Evolutionary conservation across 2,113 vertebrate species (phyloP).

Genomic region (Cricetomys ansorgei): DNA sequence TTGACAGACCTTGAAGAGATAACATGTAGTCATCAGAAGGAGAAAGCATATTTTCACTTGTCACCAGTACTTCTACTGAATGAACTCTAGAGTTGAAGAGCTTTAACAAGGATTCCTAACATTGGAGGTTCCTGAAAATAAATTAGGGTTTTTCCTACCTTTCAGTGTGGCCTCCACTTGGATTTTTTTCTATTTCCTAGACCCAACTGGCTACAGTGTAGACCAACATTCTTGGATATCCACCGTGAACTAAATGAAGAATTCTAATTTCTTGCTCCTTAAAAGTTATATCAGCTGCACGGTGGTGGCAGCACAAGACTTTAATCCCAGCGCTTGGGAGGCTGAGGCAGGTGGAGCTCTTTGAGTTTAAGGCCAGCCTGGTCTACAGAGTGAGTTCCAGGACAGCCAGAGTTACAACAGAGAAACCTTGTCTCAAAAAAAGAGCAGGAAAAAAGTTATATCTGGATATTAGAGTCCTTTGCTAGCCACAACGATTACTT

Average conservation of each 20-base stretch:
- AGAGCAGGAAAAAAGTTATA: too few species aligned
- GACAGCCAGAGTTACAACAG: too few species aligned
- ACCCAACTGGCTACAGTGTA: not conserved
- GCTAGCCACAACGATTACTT: not conserved
- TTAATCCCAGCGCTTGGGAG: too few species aligned
- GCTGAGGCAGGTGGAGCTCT: too few species aligned
- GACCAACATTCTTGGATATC: not conserved
- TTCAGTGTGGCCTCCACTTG: not conserved
- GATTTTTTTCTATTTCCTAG: not conserved
- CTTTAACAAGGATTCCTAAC: not conserved
- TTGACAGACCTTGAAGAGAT: not conserved
- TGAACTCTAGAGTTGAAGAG: not conserved
- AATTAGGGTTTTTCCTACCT: not conserved
- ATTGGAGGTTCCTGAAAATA: not conserved
- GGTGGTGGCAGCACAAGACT: too few species aligned
- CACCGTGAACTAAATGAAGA: not conserved
- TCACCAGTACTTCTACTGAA: too few species aligned
- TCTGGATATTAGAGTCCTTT: not conserved
- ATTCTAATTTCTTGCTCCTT: not conserved
- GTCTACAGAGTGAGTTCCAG: too few species aligned
- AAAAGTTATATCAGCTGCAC: too few species aligned
- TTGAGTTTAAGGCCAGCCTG: too few species aligned
- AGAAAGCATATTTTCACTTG: not conserved
- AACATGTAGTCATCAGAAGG: not conserved
- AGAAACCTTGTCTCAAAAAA: too few species aligned